Conservation (phyloP, 2,797 vertebrate genomes). For the Pterois miles region DNA sequence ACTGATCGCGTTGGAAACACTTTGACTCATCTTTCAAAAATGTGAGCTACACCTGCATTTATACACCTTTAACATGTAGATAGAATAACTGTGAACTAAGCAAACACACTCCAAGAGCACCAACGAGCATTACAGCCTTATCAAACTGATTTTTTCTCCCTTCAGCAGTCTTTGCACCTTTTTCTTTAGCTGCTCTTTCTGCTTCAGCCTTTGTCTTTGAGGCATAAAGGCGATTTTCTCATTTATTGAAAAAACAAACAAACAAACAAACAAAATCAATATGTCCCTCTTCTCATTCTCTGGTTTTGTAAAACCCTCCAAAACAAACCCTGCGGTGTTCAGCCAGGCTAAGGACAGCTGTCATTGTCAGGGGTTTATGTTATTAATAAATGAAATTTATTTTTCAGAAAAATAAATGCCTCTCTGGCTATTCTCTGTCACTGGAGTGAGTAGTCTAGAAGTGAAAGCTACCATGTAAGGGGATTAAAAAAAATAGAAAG, state of each 20-base stretch:
- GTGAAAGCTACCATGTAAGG: background rate
- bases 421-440: background rate
- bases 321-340: slow-evolving; percentile 33
- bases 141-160: slow-evolving; percentile 28
- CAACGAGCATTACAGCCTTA: slow-evolving; percentile 3
- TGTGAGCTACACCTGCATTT: background rate
- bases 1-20: background rate
- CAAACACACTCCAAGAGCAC: background rate
- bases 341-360: slow-evolving; percentile 27
- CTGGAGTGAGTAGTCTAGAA: background rate
- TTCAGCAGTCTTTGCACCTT: slow-evolving; percentile 6
- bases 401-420: background rate
- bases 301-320: slow-evolving; percentile 12
- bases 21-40: background rate
- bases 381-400: slow-evolving; percentile 58
- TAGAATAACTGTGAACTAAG: background rate
- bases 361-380: slow-evolving; percentile 33
- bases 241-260: slow-evolving; percentile 22
- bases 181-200: slow-evolving; percentile 27
- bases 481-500: background rate
- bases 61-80: background rate
- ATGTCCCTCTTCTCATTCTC: slow-evolving; percentile 4
- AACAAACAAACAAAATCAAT: slow-evolving; percentile 49
- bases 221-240: slow-evolving; percentile 24
- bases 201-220: slow-evolving; percentile 34